Evolutionary conservation across 2,797 vertebrate genomes (phyloP).

Genomic region (Pelobates cultripes): DNA sequence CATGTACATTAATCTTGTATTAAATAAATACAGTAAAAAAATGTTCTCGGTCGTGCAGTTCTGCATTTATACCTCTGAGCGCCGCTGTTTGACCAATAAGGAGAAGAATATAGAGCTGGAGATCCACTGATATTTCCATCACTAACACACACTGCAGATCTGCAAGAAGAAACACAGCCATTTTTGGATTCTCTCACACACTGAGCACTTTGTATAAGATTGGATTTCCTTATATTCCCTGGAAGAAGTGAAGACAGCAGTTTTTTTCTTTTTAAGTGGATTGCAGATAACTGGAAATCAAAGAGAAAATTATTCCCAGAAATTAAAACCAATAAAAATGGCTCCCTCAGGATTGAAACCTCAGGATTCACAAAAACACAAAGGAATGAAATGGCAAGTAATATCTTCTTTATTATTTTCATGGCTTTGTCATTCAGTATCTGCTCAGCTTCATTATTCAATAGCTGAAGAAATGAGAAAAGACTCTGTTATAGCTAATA

Average conservation of each 20-base stretch:
- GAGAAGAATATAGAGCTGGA: conserved; percentile 13
- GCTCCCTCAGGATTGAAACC: background rate
- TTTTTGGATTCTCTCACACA: conserved; percentile 12
- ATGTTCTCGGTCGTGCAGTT: conserved; percentile 17
- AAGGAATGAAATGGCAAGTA: conserved; percentile 48
- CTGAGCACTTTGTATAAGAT: background rate
- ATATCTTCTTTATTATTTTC: conserved; percentile 26
- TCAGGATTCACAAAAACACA: conserved; percentile 3
- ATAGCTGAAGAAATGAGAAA: conserved; percentile 47
- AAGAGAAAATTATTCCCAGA: background rate
- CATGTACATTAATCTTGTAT: background rate
- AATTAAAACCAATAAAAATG: background rate
- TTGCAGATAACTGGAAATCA: background rate
- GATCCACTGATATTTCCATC: conserved; percentile 20
- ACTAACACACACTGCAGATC: conserved; percentile 8
- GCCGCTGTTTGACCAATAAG: conserved; percentile 47
- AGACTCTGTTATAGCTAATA: conserved; percentile 56
- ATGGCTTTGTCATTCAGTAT: conserved; percentile 43
- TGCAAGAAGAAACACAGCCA: background rate
- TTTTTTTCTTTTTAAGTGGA: background rate
- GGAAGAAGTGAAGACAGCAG: background rate
- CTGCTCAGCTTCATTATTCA: conserved; percentile 42
- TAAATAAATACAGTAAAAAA: background rate
- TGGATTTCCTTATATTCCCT: background rate
- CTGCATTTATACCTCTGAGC: conserved; percentile 40